phyloP scores from a whole-genome alignment of 2,113 vertebrate species.

The Pomatostomus ruficeps region DNA sequence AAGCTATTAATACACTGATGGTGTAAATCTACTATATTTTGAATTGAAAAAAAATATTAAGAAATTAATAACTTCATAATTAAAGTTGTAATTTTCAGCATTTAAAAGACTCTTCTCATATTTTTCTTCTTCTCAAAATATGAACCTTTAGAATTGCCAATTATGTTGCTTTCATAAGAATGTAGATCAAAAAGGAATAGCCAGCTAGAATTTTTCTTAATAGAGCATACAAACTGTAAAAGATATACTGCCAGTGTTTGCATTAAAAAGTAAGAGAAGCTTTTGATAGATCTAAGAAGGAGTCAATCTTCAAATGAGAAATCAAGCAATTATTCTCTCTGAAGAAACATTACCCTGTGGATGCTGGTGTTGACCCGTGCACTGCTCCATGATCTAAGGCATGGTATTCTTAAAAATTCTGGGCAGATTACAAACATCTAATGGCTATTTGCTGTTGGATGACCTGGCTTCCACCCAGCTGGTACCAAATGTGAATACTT shows the following conservation, averaged over 20 bases:
- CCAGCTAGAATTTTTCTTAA: not conserved
- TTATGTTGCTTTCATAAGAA: not conserved
- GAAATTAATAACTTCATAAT: slow-evolving; percentile 22
- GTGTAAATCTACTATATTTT: slow-evolving; percentile 15
- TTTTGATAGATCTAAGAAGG: not conserved
- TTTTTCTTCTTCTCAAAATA: not conserved
- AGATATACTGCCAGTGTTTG: not conserved
- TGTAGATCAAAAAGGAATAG: not conserved
- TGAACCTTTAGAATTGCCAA: not conserved
- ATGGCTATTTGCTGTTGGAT: not conserved
- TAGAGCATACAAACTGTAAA: not conserved
- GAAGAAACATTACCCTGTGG: not conserved
- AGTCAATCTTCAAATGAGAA: not conserved
- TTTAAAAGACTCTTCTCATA: not conserved
- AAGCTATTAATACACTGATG: slow-evolving; percentile 9
- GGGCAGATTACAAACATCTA: not conserved
- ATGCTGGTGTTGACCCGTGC: not conserved
- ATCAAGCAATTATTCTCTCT: not conserved
- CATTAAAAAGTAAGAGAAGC: not conserved
- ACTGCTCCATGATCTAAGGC: not conserved
- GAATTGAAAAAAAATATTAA: not conserved
- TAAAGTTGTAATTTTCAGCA: slow-evolving; percentile 36
- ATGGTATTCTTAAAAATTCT: not conserved
- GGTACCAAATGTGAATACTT: not conserved
- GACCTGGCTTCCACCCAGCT: not conserved